A percentile compares a stretch with the other conserved stretches of the same genome.
phyloP scores from a whole-genome alignment of 2,113 vertebrate genomes.

The Gymnogyps californianus region DNA sequence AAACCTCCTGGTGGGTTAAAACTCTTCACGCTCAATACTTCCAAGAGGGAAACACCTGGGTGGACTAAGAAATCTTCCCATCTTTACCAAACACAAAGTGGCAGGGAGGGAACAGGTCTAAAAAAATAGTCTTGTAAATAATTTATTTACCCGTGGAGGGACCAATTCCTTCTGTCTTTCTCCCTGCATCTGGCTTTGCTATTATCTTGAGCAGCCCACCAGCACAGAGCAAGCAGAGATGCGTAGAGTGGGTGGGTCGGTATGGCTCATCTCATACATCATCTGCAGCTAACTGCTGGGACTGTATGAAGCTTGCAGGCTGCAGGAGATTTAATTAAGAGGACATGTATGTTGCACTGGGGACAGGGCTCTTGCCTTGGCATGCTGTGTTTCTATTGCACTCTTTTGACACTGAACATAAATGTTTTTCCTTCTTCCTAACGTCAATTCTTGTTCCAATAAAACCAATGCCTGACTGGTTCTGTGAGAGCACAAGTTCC shows the following conservation, averaged over 20 bases:
- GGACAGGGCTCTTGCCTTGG: background rate
- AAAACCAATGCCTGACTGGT: background rate
- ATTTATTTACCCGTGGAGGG: background rate
- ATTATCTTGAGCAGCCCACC: background rate
- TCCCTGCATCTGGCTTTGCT: background rate
- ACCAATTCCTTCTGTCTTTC: background rate
- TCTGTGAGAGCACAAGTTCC: background rate
- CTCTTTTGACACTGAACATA: background rate
- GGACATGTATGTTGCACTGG: background rate
- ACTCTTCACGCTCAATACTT: background rate
- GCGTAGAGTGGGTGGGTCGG: background rate
- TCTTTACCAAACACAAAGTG: background rate
- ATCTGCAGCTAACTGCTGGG: background rate
- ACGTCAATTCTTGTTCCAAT: background rate
- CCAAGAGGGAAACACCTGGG: background rate
- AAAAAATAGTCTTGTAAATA: background rate
- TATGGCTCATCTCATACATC: background rate
- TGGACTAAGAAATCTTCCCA: background rate
- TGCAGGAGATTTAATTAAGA: slow-evolving; percentile 52
- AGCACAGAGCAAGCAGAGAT: background rate
- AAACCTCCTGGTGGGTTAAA: background rate
- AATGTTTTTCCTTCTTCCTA: background rate
- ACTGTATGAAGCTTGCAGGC: background rate
- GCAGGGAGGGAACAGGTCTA: background rate
- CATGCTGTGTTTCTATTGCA: background rate